These are phyloP conservation scores for Pyrgilauda ruficollis DNA, from an alignment of 2,113 vertebrate species.

Conservation along the genomic window DNA sequence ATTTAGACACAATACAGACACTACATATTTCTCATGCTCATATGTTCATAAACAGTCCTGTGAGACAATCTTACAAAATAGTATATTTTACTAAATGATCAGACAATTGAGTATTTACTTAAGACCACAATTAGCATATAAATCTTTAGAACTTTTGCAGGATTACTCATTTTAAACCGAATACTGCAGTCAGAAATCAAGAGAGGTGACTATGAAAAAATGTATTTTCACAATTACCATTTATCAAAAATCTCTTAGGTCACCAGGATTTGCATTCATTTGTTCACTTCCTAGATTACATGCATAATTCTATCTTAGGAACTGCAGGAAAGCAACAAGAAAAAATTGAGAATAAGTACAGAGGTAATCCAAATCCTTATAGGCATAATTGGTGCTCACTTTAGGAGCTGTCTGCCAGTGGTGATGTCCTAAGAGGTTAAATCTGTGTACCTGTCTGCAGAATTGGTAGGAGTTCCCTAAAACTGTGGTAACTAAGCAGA, in stretches of 20 bases:
- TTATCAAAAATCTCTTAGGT: background rate
- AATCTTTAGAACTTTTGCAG: background rate
- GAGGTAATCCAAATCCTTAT: background rate
- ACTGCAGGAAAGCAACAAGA: background rate
- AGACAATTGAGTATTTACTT: background rate
- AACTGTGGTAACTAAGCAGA: background rate
- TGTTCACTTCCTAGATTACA: background rate
- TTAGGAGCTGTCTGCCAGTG: background rate
- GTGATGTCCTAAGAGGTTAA: background rate
- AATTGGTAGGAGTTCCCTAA: background rate
- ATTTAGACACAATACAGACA: background rate
- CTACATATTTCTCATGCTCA: background rate
- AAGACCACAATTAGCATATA: background rate
- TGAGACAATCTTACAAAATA: background rate
- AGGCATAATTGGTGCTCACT: background rate
- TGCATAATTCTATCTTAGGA: background rate
- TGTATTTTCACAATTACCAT: background rate
- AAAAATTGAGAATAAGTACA: background rate
- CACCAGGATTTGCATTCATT: background rate
- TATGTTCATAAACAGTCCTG: background rate
- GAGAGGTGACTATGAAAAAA: background rate
- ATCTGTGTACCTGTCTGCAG: too few species aligned
- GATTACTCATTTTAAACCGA: background rate
- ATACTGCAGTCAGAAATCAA: background rate
- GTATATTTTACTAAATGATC: background rate